phyloP scores from a whole-genome alignment of 2,113 vertebrate species.

The Nesoenas mayeri region DNA sequence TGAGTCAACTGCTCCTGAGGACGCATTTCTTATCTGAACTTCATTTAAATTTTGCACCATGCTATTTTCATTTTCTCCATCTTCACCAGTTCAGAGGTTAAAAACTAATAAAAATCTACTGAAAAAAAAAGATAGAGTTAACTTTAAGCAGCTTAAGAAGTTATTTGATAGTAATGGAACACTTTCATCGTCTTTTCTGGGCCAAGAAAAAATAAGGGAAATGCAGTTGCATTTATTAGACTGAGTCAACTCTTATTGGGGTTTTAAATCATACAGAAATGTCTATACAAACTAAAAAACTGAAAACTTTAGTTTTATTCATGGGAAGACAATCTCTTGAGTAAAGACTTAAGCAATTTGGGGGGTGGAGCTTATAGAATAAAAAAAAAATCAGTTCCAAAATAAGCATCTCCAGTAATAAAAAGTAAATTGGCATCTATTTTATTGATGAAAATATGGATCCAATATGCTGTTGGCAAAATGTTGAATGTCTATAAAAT shows the following conservation, averaged over 20 bases:
- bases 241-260: neutral
- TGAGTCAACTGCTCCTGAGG: neutral
- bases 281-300: neutral
- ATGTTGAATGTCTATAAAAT: conserved; percentile 2
- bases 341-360: neutral
- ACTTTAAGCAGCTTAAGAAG: neutral
- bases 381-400: neutral
- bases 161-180: neutral
- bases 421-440: neutral
- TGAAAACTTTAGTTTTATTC: neutral
- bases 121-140: neutral
- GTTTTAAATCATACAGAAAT: conserved; percentile 5
- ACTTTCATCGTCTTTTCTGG: neutral
- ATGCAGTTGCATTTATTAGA: neutral
- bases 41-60: neutral
- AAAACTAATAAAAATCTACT: neutral
- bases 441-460: conserved; percentile 19
- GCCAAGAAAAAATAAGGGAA: neutral
- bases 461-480: neutral
- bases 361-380: neutral
- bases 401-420: conserved; percentile 23
- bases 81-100: neutral
- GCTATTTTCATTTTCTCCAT: neutral
- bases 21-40: neutral
- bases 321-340: neutral